Conservation (phyloP, 2,888 invertebrate genomes). For the Alviniconcha strummeri region DNA sequence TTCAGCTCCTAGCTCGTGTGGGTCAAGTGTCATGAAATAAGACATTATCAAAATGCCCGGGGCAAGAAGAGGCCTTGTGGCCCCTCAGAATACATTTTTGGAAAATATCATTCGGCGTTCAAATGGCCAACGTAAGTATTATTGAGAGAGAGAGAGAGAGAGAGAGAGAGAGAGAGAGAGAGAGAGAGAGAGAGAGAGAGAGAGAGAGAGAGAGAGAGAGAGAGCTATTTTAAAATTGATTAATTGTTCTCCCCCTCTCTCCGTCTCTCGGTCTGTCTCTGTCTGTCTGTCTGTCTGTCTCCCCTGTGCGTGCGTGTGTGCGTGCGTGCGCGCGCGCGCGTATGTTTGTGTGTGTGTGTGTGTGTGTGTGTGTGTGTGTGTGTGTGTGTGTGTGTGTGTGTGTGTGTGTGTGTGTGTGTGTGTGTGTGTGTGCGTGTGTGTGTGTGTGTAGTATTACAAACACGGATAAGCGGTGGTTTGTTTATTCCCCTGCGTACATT, state of each 20-base stretch:
- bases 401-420: not conserved
- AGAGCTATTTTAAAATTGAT: too few species aligned
- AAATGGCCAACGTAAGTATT: conserved; percentile 96
- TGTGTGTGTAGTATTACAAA: not conserved
- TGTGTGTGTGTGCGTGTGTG: not conserved
- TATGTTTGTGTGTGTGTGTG: not conserved
- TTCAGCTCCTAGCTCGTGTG: not conserved
- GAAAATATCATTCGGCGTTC: conserved; percentile 99
- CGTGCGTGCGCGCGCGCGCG: not conserved
- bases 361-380: not conserved
- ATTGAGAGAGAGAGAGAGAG: not conserved
- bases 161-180: not conserved
- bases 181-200: not conserved
- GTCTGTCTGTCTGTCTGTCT: not conserved
- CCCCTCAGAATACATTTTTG: conserved; percentile 99
- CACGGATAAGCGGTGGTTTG: too few species aligned
- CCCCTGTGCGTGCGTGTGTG: not conserved
- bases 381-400: not conserved
- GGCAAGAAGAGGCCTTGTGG: conserved; percentile 87
- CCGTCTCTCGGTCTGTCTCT: not conserved
- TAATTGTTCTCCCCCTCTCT: too few species aligned
- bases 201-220: too few species aligned
- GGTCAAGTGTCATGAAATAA: not conserved
- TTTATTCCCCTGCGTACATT: too few species aligned
- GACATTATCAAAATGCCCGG: conserved; percentile 62